Evolutionary conservation across 2,888 invertebrate species (phyloP).

Genomic region (Bimastos eiseni): DNA sequence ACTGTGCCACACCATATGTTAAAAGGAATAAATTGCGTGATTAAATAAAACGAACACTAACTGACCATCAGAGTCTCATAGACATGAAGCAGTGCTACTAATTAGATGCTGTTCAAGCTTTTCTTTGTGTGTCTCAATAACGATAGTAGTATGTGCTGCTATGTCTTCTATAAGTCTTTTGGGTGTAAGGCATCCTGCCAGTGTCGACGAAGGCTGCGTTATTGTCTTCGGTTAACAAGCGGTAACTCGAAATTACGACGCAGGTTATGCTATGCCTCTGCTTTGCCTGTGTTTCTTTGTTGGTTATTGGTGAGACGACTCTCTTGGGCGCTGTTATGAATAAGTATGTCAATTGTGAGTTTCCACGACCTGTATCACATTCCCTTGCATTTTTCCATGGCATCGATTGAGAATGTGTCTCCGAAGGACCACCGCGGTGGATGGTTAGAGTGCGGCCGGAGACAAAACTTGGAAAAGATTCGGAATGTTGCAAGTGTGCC

Average conservation of each 20-base stretch:
- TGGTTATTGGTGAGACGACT: neutral
- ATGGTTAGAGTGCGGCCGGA: neutral
- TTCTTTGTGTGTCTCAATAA: neutral
- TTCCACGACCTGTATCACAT: neutral
- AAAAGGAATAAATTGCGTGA: neutral
- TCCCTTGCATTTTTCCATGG: neutral
- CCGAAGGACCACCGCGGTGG: neutral
- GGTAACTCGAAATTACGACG: neutral
- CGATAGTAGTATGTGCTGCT: neutral
- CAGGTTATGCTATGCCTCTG: neutral
- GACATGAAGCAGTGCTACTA: neutral
- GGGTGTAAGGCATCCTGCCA: neutral
- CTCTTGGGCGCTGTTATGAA: neutral
- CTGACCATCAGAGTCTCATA: neutral
- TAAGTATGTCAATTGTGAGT: neutral
- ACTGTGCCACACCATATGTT: too few relatives aligned
- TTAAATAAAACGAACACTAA: neutral
- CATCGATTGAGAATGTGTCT: neutral
- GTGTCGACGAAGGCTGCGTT: neutral
- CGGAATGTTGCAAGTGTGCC: neutral
- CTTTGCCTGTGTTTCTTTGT: neutral
- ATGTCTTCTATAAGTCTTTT: neutral
- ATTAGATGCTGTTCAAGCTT: neutral
- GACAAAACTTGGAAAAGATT: neutral
- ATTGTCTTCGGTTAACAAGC: neutral